Evolutionary conservation across 2,797 vertebrate genomes (phyloP).

Genomic region (Scolopax rusticola): DNA sequence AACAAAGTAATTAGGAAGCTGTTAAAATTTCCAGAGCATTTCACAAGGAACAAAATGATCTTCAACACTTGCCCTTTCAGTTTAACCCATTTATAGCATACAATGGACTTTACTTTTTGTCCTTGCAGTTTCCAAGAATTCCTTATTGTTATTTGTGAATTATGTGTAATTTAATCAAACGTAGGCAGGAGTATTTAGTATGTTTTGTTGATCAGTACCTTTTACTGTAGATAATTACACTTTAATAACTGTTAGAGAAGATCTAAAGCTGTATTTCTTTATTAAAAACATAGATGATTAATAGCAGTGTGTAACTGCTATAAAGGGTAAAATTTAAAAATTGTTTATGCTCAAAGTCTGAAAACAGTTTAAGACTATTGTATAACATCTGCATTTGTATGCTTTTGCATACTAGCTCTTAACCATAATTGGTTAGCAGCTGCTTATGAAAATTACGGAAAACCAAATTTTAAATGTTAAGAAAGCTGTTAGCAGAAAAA

Average conservation of each 20-base stretch:
- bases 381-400: neutral
- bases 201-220: neutral
- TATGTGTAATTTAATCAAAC: neutral
- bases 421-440: neutral
- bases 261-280: neutral
- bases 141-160: neutral
- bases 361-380: neutral
- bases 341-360: neutral
- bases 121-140: neutral
- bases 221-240: neutral
- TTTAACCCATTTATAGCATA: slow-evolving; percentile 5
- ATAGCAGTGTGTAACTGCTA: neutral
- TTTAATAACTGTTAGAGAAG: neutral
- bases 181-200: neutral
- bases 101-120: neutral
- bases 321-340: neutral
- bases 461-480: neutral
- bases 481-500: neutral
- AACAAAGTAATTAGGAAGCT: slow-evolving; percentile 54
- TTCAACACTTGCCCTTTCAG: slow-evolving; percentile 18
- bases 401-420: neutral
- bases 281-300: neutral
- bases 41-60: slow-evolving; percentile 37
- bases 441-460: neutral
- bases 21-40: slow-evolving; percentile 65